Conservation (phyloP, 1,140 invertebrate genomes). For the Chironomus striatipennis region DNA sequence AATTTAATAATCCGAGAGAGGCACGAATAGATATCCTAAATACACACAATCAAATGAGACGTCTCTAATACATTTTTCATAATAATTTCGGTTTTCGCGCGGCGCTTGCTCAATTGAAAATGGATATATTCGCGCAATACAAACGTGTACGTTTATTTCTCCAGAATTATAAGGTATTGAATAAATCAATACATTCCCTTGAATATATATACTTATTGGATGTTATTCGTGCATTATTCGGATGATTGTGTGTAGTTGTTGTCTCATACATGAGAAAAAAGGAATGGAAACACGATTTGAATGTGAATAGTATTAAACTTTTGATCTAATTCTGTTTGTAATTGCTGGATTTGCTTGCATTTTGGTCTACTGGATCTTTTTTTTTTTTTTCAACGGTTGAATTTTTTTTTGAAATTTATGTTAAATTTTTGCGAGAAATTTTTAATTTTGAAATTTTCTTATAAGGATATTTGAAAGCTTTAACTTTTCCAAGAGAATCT, state of each 20-base stretch:
- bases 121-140: neutral
- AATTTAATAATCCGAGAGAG: neutral
- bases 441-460: too few species aligned
- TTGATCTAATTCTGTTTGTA: neutral
- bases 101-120: constrained; percentile 11
- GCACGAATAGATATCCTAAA: neutral
- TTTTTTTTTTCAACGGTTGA: too few species aligned
- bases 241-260: neutral
- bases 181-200: constrained; percentile 14
- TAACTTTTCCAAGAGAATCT: too few species aligned
- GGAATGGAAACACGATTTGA: neutral
- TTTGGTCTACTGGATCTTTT: too few species aligned
- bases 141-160: neutral
- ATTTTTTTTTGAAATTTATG: too few species aligned
- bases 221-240: neutral
- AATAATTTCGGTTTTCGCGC: neutral
- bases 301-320: neutral
- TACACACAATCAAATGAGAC: neutral
- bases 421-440: too few species aligned
- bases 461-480: too few species aligned
- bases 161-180: neutral
- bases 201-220: neutral
- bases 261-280: neutral
- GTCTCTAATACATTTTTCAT: neutral
- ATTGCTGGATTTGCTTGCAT: neutral